Conservation (phyloP, 2,888 invertebrate genomes). For the Lingula anatina region DNA sequence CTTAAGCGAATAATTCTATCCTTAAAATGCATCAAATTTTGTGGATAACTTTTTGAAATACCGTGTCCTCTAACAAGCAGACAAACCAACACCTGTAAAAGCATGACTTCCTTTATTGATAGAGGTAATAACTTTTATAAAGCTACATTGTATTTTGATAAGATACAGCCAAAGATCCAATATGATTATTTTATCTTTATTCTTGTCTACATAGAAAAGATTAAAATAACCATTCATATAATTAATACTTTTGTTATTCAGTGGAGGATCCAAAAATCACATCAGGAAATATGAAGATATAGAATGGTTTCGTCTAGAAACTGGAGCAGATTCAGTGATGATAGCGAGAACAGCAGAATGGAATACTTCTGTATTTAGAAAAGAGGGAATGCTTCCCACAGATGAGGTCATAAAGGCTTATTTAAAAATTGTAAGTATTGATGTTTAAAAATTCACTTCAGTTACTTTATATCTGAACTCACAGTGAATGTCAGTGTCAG, state of each 20-base stretch:
- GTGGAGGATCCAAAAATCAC: slow-evolving; percentile 82
- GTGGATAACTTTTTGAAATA: background rate
- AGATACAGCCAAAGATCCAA: too few relatives aligned
- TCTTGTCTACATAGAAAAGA: too few relatives aligned
- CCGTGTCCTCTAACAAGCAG: background rate
- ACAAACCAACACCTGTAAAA: background rate
- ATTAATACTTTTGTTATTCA: too few relatives aligned
- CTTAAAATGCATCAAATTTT: background rate
- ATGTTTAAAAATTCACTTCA: slow-evolving; percentile 52
- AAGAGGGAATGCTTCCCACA: slow-evolving; percentile 61
- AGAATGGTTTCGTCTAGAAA: slow-evolving; percentile 67
- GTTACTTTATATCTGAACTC: too few relatives aligned
- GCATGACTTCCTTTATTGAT: too few relatives aligned
- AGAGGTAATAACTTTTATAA: too few relatives aligned
- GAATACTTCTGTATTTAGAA: slow-evolving; percentile 88
- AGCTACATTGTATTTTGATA: too few relatives aligned
- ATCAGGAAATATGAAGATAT: slow-evolving; percentile 68
- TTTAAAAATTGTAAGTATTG: slow-evolving; percentile 53
- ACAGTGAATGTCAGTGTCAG: background rate
- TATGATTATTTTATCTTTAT: too few relatives aligned
- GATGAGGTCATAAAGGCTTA: slow-evolving; percentile 70
- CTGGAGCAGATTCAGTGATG: slow-evolving; percentile 89
- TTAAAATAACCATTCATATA: too few relatives aligned
- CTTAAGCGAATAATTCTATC: background rate
- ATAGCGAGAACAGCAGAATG: slow-evolving; percentile 87